These are phyloP conservation scores for Pseudomugil tenellus DNA, from an alignment of 2,797 vertebrate species.

Conservation along the genomic window DNA sequence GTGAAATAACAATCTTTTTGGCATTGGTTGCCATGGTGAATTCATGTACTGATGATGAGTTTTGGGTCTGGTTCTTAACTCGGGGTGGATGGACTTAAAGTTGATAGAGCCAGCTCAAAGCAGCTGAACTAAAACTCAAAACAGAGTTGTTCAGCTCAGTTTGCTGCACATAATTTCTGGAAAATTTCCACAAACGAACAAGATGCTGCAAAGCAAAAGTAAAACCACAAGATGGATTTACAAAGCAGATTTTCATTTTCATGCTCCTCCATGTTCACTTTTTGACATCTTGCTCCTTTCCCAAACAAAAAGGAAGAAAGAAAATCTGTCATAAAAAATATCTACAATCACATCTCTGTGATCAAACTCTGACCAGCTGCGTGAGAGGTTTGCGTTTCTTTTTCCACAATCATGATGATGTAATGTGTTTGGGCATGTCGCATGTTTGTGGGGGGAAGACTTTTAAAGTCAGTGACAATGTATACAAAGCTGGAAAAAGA, in stretches of 20 bases:
- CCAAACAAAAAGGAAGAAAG: not conserved
- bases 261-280: not conserved
- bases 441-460: constrained; percentile 12
- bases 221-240: constrained; percentile 9
- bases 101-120: too few species aligned
- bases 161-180: too few species aligned
- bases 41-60: too few species aligned
- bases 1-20: too few species aligned
- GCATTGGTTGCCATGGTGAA: too few species aligned
- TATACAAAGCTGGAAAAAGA: constrained; percentile 8
- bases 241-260: not conserved
- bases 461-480: constrained; percentile 9
- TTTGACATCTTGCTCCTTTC: not conserved
- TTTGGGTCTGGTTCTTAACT: too few species aligned
- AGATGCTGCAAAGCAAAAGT: constrained; percentile 32
- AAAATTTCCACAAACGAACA: not conserved
- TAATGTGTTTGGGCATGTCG: constrained; percentile 23
- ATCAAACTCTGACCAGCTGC: not conserved
- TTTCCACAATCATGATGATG: constrained; percentile 6
- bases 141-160: too few species aligned
- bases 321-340: constrained; percentile 3
- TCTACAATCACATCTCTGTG: constrained; percentile 21
- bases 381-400: constrained; percentile 7
- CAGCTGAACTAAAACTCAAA: too few species aligned
- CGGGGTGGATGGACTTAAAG: too few species aligned